phyloP scores from a whole-genome alignment of 2,797 vertebrate species.

The Chloroceryle amazona region DNA sequence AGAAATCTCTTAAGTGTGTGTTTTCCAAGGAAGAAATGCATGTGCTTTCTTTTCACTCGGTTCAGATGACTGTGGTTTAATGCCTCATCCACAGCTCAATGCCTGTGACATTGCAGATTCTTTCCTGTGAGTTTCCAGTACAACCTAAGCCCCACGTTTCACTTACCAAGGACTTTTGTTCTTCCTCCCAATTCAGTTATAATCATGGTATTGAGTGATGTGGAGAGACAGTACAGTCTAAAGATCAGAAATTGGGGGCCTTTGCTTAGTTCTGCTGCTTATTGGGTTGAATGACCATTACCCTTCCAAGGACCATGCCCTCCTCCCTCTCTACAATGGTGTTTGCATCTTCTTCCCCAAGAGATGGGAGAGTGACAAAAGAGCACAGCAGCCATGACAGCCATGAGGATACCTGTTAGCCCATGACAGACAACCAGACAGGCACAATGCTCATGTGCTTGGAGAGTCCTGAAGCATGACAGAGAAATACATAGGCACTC shows the following conservation, averaged over 20 bases:
- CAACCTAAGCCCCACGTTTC: neutral
- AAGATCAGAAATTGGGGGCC: neutral
- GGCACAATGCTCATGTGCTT: neutral
- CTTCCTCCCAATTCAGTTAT: neutral
- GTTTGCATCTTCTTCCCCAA: neutral
- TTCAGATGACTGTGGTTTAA: neutral
- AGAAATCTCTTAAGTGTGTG: neutral
- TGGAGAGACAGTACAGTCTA: neutral
- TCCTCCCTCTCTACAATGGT: neutral
- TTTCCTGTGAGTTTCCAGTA: neutral
- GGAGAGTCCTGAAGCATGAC: neutral
- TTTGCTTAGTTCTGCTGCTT: neutral
- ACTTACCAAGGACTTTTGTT: neutral
- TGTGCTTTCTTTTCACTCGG: neutral
- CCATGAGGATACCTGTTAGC: neutral
- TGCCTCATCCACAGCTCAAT: neutral
- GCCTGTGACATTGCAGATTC: neutral
- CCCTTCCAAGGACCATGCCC: neutral
- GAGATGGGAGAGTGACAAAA: neutral
- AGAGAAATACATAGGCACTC: neutral
- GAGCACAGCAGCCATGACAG: neutral
- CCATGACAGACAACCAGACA: neutral
- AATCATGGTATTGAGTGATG: neutral
- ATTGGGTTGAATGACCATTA: neutral
- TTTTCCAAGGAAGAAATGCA: neutral